Evolutionary conservation across 1,140 invertebrate genomes (phyloP), one percentile per base, ranked within the genome.

Genomic region (Araneus ventricosus): DNA sequence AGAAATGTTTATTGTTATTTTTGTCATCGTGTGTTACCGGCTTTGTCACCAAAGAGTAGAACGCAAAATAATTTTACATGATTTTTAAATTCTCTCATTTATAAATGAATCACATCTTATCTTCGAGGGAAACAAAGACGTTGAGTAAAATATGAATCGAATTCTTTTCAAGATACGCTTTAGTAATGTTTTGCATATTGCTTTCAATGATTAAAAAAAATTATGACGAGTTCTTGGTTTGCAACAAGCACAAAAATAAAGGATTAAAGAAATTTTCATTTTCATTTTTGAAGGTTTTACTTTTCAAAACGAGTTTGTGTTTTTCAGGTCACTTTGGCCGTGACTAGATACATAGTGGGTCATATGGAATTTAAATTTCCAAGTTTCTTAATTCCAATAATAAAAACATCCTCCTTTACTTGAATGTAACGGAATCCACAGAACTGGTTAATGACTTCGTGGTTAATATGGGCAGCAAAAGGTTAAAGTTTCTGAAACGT

Each of bases 351-450:
- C 4, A 30, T 27, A 75, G 27, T 75, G 30, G 67, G 67, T 75
- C 67, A 75, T 34, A 30, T 17, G 27, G 67, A 75, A 75, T 75
- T 75, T 75, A 30, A 75, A 75, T 75, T 75, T 75, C n/a, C 67
- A 75, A 17, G 27, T 30, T 52, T 52, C 45, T 14, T 52, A 52
- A 52, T 52, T 14, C 45, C 10, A 52, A 52, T 24, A 27, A 67
- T 6, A 27, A 67, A 63, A 67, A 67, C 61, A 67, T 67, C 27
- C 1, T n/a, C 20, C 10, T 52, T 3, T 52, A 0, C 0, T 52
- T 52, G 10, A 52, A 52, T 14, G 45, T 52, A 52, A 52, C 14
- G 59, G n/a, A 6, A 63, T 63, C 5, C 6, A 20, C 59, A 63
- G n/a, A 63, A n/a, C 59, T 63, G 6, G 59, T 63, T 24, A 63